phyloP scores from a whole-genome alignment of 1,140 invertebrate genomes.

The Drosophila pachea region DNA sequence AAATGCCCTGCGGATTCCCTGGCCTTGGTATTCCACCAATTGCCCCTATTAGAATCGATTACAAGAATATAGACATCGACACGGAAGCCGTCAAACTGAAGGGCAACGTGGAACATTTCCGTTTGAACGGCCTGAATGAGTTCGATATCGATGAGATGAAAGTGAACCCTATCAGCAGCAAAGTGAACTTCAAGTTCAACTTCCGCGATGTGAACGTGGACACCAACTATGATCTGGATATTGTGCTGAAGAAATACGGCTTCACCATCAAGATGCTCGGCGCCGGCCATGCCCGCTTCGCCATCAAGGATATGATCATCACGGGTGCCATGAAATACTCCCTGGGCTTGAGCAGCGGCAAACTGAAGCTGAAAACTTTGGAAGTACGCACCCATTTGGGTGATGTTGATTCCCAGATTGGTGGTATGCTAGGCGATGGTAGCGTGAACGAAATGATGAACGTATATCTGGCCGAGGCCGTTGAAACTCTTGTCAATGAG shows the following conservation, averaged over 20 bases:
- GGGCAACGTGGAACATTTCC: conserved; percentile 66
- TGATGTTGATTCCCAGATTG: conserved; percentile 74
- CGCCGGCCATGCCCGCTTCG: conserved; percentile 66
- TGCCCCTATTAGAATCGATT: conserved; percentile 62
- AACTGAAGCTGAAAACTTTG: conserved; percentile 68
- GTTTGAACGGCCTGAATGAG: conserved; percentile 70
- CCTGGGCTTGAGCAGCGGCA: conserved; percentile 61
- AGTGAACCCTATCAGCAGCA: conserved; percentile 70
- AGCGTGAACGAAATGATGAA: conserved; percentile 69
- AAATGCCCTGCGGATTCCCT: conserved; percentile 77
- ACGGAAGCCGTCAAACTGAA: conserved; percentile 47
- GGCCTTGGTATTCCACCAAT: conserved; percentile 66
- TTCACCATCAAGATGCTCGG: conserved; percentile 73
- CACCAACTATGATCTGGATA: conserved; percentile 61
- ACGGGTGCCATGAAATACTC: conserved; percentile 70
- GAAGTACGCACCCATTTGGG: conserved; percentile 68
- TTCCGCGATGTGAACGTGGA: conserved; percentile 72
- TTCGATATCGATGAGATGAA: conserved; percentile 76
- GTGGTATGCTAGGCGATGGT: conserved; percentile 71
- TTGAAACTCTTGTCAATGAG: conserved; percentile 69
- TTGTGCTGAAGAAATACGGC: conserved; percentile 67
- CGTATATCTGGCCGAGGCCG: conserved; percentile 62
- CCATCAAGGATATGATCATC: conserved; percentile 70
- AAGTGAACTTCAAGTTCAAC: conserved; percentile 66
- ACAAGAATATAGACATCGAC: conserved; percentile 61